Base-by-base conservation (phyloP, 2,797 vertebrate genomes). In the Astyanax mexicanus region DNA sequence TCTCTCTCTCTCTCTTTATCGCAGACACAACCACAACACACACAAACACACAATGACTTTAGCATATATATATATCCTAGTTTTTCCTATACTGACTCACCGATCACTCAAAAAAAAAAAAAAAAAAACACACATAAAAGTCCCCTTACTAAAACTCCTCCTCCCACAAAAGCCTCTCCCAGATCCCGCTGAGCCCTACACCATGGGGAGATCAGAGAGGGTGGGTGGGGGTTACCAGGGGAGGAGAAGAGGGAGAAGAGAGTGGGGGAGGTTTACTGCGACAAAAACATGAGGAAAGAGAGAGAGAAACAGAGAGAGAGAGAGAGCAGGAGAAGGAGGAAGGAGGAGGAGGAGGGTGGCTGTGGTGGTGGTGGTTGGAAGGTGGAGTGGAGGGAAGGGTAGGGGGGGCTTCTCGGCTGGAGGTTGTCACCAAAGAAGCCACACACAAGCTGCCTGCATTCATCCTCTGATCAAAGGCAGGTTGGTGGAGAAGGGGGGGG, bases 401-500 rank as follows among this genome's bases (percentile, higher is more conserved):
- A n/a, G n/a, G 19, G 52, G 58, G 84, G 85, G 78, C 79, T 77
- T 85, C 89, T 69, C 86, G 80, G 85, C 84, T 89, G 90, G 90
- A 91, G 87, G 89, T 82, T 90, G 91, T 89, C 85, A 87, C 81
- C 89, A 88, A 81, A 81, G 75, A 73, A 67, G 64, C 88, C 88
- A 84, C 85, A 85, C 88, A 85, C 88, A 89, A 89, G 87, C 91
- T 80, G 85, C 84, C 85, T 89, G 87, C 81, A 86, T 84, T 89
- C 87, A 88, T 86, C 68, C 72, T 79, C 86, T 84, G 81, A 90
- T 89, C 87, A 91, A 90, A 93, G 92, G 84, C 68, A 81, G 78
- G 42, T 44, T 57, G 12, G 37, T n/a, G n/a, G n/a, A n/a, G n/a
- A n/a, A n/a, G n/a, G n/a, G n/a, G n/a, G n/a, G n/a, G n/a, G n/a